phyloP scores from a whole-genome alignment of 2,113 vertebrate species.

The Salminus brasiliensis region DNA sequence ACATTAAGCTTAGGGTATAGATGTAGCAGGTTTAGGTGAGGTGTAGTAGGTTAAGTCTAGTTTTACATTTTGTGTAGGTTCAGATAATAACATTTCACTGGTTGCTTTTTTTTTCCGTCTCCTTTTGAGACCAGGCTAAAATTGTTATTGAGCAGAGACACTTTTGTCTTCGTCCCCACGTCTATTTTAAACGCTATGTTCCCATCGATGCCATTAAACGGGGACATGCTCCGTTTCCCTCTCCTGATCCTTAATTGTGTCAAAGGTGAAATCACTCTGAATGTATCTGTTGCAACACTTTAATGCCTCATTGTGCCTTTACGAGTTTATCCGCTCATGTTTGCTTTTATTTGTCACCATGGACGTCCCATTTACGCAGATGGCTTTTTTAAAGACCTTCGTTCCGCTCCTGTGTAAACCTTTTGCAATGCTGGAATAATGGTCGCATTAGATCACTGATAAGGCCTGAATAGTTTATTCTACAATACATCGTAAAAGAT shows the following conservation, averaged over 20 bases:
- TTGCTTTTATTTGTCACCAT: neutral
- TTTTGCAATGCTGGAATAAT: neutral
- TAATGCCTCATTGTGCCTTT: neutral
- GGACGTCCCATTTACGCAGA: neutral
- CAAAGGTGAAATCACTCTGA: constrained; percentile 30
- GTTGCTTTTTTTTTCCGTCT: too few relatives aligned
- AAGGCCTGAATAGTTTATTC: constrained; percentile 16
- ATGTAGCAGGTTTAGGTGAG: too few relatives aligned
- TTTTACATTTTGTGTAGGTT: too few relatives aligned
- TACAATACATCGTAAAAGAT: constrained; percentile 2
- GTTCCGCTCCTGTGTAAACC: neutral
- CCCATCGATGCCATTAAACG: neutral
- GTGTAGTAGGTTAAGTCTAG: too few relatives aligned
- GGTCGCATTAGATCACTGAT: neutral
- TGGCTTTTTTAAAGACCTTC: constrained; percentile 12
- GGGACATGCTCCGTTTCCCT: neutral
- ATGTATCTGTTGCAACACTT: neutral
- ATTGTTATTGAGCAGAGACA: too few relatives aligned
- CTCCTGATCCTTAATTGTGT: neutral
- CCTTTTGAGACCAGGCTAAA: too few relatives aligned
- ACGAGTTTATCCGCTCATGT: neutral
- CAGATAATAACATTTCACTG: too few relatives aligned
- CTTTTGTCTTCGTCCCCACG: neutral
- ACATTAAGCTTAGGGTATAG: too few relatives aligned
- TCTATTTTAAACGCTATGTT: neutral